A percentile compares a stretch with the other conserved stretches of the same genome.
phyloP scores from a whole-genome alignment of 2,113 vertebrate species.

The Cepphus grylle region DNA sequence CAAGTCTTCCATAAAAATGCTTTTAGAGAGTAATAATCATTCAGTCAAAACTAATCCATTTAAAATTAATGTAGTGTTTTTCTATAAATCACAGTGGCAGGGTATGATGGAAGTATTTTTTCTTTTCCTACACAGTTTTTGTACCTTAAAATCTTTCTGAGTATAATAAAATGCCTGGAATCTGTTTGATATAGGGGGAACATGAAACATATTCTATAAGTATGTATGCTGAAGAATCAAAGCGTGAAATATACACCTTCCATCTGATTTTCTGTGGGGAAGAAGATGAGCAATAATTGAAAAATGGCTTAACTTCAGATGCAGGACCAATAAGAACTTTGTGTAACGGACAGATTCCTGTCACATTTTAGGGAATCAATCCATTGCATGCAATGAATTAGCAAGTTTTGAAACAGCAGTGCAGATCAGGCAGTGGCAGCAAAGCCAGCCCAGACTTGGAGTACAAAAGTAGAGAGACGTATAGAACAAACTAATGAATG shows the following conservation, averaged over 20 bases:
- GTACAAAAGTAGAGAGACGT: background rate
- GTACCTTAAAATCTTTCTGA: background rate
- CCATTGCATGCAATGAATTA: background rate
- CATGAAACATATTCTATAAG: background rate
- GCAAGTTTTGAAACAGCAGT: background rate
- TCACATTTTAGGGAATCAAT: background rate
- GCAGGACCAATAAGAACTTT: background rate
- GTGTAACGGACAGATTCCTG: conserved; percentile 8
- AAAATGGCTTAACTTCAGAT: conserved; percentile 19
- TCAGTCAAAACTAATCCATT: background rate
- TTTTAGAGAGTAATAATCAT: background rate
- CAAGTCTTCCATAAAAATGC: background rate
- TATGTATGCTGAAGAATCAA: background rate
- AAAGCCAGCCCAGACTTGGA: background rate
- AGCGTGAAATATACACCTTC: background rate
- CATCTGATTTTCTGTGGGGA: background rate
- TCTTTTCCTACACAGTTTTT: background rate
- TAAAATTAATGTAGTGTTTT: background rate
- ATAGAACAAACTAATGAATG: background rate
- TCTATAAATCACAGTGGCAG: background rate
- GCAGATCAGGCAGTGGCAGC: background rate
- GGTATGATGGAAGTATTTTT: background rate
- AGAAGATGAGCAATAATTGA: background rate
- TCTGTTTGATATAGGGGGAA: background rate
- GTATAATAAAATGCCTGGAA: background rate